Conservation (phyloP, 2,113 vertebrate species). For the Gymnogyps californianus region DNA sequence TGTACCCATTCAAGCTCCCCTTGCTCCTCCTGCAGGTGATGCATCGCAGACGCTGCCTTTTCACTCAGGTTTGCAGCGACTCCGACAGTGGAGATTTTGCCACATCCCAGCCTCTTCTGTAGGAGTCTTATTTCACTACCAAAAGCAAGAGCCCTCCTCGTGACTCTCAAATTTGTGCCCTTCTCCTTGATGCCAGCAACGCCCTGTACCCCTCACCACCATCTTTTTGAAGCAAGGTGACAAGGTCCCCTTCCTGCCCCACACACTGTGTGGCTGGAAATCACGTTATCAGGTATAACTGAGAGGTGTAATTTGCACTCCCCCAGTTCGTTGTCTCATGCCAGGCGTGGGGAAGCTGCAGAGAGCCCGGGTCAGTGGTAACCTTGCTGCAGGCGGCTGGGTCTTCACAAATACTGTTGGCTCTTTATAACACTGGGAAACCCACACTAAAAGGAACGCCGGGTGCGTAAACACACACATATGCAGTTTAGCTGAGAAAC, state of each 20-base stretch:
- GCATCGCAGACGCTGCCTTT: fast-evolving
- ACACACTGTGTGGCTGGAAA: background rate
- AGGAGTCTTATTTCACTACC: background rate
- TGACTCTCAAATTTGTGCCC: background rate
- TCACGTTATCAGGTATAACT: background rate
- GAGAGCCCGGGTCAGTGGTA: background rate
- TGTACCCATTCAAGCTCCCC: background rate
- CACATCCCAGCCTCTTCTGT: background rate
- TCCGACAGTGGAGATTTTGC: background rate
- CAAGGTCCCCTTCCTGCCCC: background rate
- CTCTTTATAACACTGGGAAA: background rate
- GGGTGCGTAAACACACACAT: background rate
- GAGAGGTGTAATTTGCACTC: background rate
- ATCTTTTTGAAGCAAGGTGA: background rate
- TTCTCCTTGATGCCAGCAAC: background rate
- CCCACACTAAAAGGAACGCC: background rate
- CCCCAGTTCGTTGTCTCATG: background rate
- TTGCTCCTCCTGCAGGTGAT: background rate
- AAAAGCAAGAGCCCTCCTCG: background rate
- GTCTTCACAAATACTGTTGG: background rate
- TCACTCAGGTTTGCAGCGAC: background rate
- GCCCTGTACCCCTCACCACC: fast-evolving
- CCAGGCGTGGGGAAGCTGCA: background rate
- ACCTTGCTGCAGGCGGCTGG: background rate
- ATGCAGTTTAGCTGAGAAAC: background rate